These are phyloP conservation scores for Halocaridina rubra DNA, from an alignment of 2,888 invertebrate genomes.

Conservation along the genomic window DNA sequence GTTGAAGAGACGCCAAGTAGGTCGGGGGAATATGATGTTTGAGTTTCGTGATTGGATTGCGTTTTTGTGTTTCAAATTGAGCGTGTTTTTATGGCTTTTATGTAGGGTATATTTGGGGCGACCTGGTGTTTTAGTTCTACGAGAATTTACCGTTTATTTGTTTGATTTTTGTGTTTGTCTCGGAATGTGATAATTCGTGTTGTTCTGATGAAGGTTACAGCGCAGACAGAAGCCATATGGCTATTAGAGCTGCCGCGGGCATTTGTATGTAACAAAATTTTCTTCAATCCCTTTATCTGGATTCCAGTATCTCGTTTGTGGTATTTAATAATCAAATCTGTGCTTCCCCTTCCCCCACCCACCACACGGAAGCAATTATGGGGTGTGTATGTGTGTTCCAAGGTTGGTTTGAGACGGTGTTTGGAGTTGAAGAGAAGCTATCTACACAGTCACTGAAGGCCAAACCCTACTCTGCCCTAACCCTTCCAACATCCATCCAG, in stretches of 20 bases:
- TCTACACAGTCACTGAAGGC: conserved; percentile 36
- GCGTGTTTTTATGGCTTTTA: too few relatives aligned
- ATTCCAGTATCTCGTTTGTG: not conserved
- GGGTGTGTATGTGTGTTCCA: not conserved
- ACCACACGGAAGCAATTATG: conserved; percentile 26
- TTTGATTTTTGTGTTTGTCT: too few relatives aligned
- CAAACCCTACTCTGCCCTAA: not conserved
- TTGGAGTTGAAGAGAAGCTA: conserved; percentile 23
- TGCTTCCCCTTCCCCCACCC: too few relatives aligned
- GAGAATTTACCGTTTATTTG: too few relatives aligned
- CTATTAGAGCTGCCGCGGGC: not conserved
- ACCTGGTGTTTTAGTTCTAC: too few relatives aligned
- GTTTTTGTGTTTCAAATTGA: too few relatives aligned
- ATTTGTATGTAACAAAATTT: not conserved
- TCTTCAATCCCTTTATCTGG: not conserved
- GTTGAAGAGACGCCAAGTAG: not conserved
- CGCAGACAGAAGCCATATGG: not conserved
- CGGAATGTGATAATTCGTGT: not conserved
- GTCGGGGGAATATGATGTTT: too few relatives aligned
- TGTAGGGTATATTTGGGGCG: too few relatives aligned
- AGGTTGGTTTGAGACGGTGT: conserved; percentile 9
- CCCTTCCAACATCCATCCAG: too few relatives aligned
- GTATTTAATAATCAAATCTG: too few relatives aligned
- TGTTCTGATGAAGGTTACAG: conserved; percentile 12
- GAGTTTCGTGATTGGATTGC: too few relatives aligned